Evolutionary conservation across 2,797 vertebrate genomes (phyloP).

Genomic region (Coreius guichenoti): DNA sequence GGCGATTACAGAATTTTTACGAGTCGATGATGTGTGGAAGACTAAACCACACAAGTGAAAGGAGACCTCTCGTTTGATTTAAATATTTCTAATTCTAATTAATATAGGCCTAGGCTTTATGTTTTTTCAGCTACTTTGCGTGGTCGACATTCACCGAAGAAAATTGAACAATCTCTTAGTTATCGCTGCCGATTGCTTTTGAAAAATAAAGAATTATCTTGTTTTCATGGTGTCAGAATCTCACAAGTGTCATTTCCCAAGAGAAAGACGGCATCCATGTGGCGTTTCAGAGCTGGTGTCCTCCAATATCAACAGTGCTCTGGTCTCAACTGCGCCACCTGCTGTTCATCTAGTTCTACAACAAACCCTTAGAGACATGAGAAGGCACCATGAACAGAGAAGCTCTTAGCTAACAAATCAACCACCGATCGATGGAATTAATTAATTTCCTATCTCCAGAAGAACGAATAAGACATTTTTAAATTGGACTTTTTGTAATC

Average conservation of each 20-base stretch:
- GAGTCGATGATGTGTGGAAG: not conserved
- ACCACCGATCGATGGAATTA: constrained; percentile 14
- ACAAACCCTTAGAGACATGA: not conserved
- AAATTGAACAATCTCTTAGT: not conserved
- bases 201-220: not conserved
- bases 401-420: constrained; percentile 16
- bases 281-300: not conserved
- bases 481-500: constrained; percentile 23
- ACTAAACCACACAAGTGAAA: not conserved
- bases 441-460: constrained; percentile 25
- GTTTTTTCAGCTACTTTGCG: not conserved
- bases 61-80: not conserved
- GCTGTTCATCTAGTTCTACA: constrained; percentile 30
- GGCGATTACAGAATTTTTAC: not conserved
- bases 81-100: not conserved
- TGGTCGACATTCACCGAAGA: not conserved
- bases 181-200: not conserved
- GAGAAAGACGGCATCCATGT: not conserved
- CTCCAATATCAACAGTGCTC: not conserved
- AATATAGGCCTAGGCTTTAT: not conserved
- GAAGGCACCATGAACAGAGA: not conserved
- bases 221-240: not conserved
- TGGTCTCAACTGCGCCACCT: constrained; percentile 59
- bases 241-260: constrained; percentile 27
- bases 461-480: constrained; percentile 15